A percentile compares a stretch with the other conserved stretches of the same genome.
phyloP scores from a whole-genome alignment of 2,797 vertebrate species.

The Enteromius treurensis region DNA sequence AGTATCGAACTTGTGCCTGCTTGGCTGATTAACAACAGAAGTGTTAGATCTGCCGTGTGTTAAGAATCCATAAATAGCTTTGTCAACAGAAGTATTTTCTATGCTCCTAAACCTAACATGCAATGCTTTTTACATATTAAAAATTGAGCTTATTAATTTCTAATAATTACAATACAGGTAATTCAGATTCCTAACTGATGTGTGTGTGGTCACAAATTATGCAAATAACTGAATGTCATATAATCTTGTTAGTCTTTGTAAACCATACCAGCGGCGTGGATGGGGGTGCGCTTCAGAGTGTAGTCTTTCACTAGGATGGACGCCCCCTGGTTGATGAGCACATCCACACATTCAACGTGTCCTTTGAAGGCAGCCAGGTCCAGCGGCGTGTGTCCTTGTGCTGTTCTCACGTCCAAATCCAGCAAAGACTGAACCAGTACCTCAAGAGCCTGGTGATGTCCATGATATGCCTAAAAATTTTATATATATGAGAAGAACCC shows the following conservation, averaged over 20 bases:
- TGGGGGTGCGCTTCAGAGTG: constrained; percentile 92
- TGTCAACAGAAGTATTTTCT: neutral
- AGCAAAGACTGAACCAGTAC: constrained; percentile 94
- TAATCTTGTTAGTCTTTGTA: neutral
- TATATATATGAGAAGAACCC: neutral
- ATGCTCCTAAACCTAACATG: no score
- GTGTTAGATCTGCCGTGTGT: neutral
- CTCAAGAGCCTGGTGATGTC: constrained; percentile 96
- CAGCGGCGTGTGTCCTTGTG: constrained; percentile 91
- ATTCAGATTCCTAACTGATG: neutral
- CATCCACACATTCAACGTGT: constrained; percentile 96
- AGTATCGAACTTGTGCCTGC: neutral
- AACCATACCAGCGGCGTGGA: constrained; percentile 92
- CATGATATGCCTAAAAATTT: constrained; percentile 89
- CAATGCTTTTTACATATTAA: neutral
- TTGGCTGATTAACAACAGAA: neutral
- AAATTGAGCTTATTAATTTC: neutral
- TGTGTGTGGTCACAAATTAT: neutral
- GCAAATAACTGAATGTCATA: neutral
- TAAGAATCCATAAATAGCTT: neutral
- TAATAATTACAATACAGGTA: neutral
- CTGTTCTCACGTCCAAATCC: constrained; percentile 94
- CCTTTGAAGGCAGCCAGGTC: constrained; percentile 96
- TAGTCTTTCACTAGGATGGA: constrained; percentile 97
- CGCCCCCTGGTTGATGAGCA: constrained; percentile 97